Percentiles rank a stretch among this genome's conserved stretches.
Evolutionary conservation across 92 coral and sea anemone species (phyloP).

Genomic region (Bergia puertoricense): DNA sequence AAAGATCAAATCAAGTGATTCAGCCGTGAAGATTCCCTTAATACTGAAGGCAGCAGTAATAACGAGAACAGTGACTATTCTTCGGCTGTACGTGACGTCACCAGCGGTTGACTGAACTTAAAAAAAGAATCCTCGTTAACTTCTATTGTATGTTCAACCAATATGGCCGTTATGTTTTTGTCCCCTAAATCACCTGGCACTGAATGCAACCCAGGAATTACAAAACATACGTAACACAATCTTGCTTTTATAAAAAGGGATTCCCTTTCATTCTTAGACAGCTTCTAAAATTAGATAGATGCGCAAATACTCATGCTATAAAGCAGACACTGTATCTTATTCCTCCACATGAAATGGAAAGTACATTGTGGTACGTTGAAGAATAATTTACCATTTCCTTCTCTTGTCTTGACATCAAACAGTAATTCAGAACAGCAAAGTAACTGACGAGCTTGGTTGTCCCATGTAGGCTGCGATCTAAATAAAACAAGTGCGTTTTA

Average conservation of each 20-base stretch:
- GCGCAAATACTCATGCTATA: background rate
- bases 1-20: no score
- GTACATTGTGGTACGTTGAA: background rate
- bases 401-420: slow-evolving; percentile 88
- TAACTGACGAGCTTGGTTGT: slow-evolving; percentile 94
- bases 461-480: slow-evolving; percentile 97
- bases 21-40: no score
- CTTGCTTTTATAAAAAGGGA: background rate
- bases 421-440: slow-evolving; percentile 95
- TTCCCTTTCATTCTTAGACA: background rate
- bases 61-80: no score
- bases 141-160: no score
- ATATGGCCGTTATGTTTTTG: no score
- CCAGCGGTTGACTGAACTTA: no score
- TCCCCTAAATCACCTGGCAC: no score
- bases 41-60: no score
- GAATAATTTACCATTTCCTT: slow-evolving; percentile 80
- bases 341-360: background rate
- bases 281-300: background rate
- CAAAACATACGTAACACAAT: background rate
- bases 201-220: no score
- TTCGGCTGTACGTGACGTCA: no score
- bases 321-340: background rate
- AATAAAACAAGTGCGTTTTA: background rate
- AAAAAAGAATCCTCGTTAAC: no score